Evolutionary conservation across 1,140 invertebrate species (phyloP), one percentile per base, ranked within the genome.

Genomic region (Drosophila burlai): DNA sequence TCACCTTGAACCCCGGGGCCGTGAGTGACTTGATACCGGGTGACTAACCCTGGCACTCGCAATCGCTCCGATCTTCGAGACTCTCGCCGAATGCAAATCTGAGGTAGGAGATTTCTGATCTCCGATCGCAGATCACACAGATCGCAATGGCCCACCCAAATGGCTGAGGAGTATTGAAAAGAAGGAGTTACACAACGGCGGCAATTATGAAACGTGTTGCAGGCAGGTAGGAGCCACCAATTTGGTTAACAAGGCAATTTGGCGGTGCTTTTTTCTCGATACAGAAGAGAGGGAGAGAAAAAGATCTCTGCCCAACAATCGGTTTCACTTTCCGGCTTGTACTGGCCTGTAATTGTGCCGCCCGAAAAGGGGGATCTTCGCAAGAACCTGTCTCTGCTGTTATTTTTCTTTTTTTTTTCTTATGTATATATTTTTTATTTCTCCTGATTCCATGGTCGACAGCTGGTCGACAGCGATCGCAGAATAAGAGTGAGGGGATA

Each of bases 211-310:
- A 79, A 79, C 76, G 72, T 59, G 61, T 76, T 76, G 61, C 36
- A 38, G 61, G 49, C 72, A 50, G 71, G 71, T 42, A 82, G 62
- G 45, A 82, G 80, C 83, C 69, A 50, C 59, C 75, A 89, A 89
- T 89, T 89, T 89, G 84, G 85, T 84, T 89, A 89, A 89, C 81
- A 81, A 89, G 84, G 81, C 81, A 89, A 89, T 84, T 84, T 84
- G 60, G 81, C 57, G 63, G 49, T 63, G 59, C 52, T 62, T 38
- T 66, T 42, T 54, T 36, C 69, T 57, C 40, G 29, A 43, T 61
- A 18, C 31, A 49, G 18, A 52, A 29, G 26, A n/a, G 16, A 10
- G 26, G 11, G 16, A 50, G 47, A 29, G 1, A 29, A 36, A 24
- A 36, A 24, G 55, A 67, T 76, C 45, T 49, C 65, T 54, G 36